A percentile compares a stretch with the other conserved stretches of the same genome.
These are phyloP conservation scores for Chydorus sphaericus DNA, from an alignment of 2,888 invertebrate genomes.

Conservation along the genomic window DNA sequence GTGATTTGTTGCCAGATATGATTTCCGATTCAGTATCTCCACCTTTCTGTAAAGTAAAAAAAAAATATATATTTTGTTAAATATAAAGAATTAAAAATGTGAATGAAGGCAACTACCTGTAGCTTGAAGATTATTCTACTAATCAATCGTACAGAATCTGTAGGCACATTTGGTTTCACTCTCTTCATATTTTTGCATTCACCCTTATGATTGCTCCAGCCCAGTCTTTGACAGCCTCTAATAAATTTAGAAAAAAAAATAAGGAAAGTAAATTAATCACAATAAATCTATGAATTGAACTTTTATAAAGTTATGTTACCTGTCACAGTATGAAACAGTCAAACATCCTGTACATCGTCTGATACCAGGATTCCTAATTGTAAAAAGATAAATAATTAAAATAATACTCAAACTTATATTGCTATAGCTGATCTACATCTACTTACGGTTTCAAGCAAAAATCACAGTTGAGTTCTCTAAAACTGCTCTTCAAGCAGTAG, in stretches of 20 bases:
- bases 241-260: too few relatives aligned
- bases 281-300: too few relatives aligned
- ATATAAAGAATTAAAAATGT: too few relatives aligned
- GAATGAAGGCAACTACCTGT: slow-evolving; percentile 28
- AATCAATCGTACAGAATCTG: slow-evolving; percentile 67
- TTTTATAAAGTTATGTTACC: too few relatives aligned
- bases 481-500: slow-evolving; percentile 52
- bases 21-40: slow-evolving; percentile 50
- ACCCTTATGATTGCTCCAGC: slow-evolving; percentile 66
- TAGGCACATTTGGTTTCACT: slow-evolving; percentile 52
- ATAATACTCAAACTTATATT: background rate
- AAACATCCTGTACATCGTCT: slow-evolving; percentile 64
- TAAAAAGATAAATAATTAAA: background rate
- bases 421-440: background rate
- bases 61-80: too few relatives aligned
- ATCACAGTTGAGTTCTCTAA: slow-evolving; percentile 55
- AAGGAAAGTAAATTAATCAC: too few relatives aligned
- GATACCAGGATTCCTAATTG: slow-evolving; percentile 16
- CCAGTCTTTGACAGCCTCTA: slow-evolving; percentile 58
- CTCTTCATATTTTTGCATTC: slow-evolving; percentile 66
- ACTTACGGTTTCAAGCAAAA: slow-evolving; percentile 56
- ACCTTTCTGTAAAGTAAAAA: slow-evolving; percentile 36
- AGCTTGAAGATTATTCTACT: slow-evolving; percentile 56
- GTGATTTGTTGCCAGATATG: slow-evolving; percentile 49
- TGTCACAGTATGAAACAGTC: slow-evolving; percentile 70